A percentile compares a stretch with the other conserved stretches of the same genome.
Conservation (phyloP, 1,140 invertebrate genomes). For the Linepithema humile region DNA sequence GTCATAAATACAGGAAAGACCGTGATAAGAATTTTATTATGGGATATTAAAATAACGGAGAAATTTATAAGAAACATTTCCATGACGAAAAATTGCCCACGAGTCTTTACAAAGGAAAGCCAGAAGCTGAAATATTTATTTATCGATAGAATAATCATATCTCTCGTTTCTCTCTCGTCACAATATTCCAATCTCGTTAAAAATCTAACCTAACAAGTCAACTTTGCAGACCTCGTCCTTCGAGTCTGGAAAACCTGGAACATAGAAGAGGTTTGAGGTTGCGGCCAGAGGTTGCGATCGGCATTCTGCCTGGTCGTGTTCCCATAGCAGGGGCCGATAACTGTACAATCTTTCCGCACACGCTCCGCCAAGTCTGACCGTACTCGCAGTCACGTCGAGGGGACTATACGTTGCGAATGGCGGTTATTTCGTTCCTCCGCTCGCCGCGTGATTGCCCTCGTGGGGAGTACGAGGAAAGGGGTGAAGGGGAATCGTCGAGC, state of each 20-base stretch:
- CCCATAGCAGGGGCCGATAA: constrained; percentile 60
- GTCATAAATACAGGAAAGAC: neutral
- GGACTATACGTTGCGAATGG: constrained; percentile 70
- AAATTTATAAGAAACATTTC: neutral
- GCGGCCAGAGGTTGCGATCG: constrained; percentile 51
- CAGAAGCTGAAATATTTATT: neutral
- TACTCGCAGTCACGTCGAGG: constrained; percentile 68
- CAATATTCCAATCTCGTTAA: neutral
- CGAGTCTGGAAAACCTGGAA: constrained; percentile 17
- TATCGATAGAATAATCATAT: too few relatives aligned
- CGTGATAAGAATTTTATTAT: neutral
- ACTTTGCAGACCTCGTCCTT: neutral
- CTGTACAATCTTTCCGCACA: constrained; percentile 60
- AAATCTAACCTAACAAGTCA: neutral
- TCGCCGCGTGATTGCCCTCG: constrained; percentile 33
- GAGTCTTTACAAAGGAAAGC: neutral
- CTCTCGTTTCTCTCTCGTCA: neutral
- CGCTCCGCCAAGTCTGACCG: neutral
- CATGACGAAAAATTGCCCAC: neutral
- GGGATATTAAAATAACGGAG: neutral
- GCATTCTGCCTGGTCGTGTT: constrained; percentile 55
- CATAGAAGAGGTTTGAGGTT: too few relatives aligned
- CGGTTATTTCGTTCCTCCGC: constrained; percentile 70
- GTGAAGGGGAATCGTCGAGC: constrained; percentile 57
- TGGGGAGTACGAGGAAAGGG: neutral